Evolutionary conservation across 2,888 invertebrate species (phyloP).

Genomic region (Cartodere bifasciata): DNA sequence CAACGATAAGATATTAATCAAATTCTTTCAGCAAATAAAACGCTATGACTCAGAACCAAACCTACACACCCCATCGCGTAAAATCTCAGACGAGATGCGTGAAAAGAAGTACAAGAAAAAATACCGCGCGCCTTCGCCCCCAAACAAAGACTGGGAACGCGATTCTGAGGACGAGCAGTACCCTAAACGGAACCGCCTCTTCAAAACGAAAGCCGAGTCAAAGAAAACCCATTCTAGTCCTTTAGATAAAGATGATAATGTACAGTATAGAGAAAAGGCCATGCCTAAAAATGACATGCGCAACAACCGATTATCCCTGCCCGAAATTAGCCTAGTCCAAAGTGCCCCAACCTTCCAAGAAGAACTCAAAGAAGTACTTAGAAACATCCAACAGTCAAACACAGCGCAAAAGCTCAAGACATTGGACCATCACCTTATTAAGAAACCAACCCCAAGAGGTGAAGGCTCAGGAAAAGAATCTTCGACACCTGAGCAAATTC

Average conservation of each 20-base stretch:
- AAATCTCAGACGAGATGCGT: slow-evolving; percentile 35
- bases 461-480: slow-evolving; percentile 52
- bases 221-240: slow-evolving; percentile 38
- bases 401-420: slow-evolving; percentile 34
- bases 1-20: no score
- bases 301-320: slow-evolving; percentile 26
- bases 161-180: no score
- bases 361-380: slow-evolving; percentile 37
- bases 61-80: no score
- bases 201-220: slow-evolving; percentile 63
- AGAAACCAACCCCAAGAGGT: slow-evolving; percentile 25
- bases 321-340: slow-evolving; percentile 34
- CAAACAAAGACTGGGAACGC: slow-evolving; percentile 21
- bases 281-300: slow-evolving; percentile 22
- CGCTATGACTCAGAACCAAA: no score
- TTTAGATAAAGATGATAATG: slow-evolving; percentile 17
- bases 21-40: no score
- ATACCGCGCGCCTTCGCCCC: slow-evolving; percentile 63
- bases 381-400: slow-evolving; percentile 24
- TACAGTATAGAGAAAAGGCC: slow-evolving; percentile 6
- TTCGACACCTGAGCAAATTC: slow-evolving; percentile 43
- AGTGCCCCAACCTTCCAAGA: slow-evolving; percentile 41
- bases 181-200: slow-evolving; percentile 54
- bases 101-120: slow-evolving; percentile 54
- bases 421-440: slow-evolving; percentile 19